phyloP scores from a whole-genome alignment of 1,140 invertebrate species.

The Drosophila azteca region DNA sequence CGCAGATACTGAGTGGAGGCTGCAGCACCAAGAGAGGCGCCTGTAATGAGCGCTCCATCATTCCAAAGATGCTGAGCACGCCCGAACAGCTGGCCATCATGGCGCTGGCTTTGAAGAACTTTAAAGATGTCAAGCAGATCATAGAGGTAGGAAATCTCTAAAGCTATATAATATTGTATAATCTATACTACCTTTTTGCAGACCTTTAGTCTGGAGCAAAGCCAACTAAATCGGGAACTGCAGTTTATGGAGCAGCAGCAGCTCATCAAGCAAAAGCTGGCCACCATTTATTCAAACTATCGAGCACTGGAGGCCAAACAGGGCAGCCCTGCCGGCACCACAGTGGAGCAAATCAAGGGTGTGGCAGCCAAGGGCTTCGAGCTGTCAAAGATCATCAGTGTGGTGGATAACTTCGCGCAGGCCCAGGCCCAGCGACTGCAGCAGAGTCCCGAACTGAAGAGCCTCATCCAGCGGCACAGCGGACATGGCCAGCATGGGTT shows the following conservation, averaged over 20 bases:
- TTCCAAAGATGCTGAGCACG: constrained; percentile 74
- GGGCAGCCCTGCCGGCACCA: constrained; percentile 34
- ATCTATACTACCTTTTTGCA: constrained; percentile 33
- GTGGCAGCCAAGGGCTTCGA: constrained; percentile 72
- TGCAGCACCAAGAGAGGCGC: constrained; percentile 3
- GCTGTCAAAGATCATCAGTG: constrained; percentile 72
- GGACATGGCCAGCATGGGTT: constrained; percentile 63
- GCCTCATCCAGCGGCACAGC: constrained; percentile 52
- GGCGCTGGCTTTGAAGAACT: constrained; percentile 72
- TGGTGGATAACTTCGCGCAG: constrained; percentile 82
- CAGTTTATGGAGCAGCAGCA: constrained; percentile 83
- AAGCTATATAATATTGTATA: background rate
- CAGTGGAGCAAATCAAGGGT: constrained; percentile 76
- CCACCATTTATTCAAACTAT: constrained; percentile 69
- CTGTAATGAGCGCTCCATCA: constrained; percentile 58
- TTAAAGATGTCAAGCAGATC: constrained; percentile 79
- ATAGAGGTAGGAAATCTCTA: constrained; percentile 58
- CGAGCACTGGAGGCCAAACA: constrained; percentile 48
- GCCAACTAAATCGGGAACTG: constrained; percentile 81
- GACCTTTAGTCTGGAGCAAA: constrained; percentile 84
- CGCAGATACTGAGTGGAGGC: constrained; percentile 23
- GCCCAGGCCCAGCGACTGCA: constrained; percentile 71
- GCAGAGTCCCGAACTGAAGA: constrained; percentile 52
- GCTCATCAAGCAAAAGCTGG: constrained; percentile 77
- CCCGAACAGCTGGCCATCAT: constrained; percentile 78